Evolutionary conservation across 2,113 vertebrate species (phyloP).

Genomic region (Mus pahari): DNA sequence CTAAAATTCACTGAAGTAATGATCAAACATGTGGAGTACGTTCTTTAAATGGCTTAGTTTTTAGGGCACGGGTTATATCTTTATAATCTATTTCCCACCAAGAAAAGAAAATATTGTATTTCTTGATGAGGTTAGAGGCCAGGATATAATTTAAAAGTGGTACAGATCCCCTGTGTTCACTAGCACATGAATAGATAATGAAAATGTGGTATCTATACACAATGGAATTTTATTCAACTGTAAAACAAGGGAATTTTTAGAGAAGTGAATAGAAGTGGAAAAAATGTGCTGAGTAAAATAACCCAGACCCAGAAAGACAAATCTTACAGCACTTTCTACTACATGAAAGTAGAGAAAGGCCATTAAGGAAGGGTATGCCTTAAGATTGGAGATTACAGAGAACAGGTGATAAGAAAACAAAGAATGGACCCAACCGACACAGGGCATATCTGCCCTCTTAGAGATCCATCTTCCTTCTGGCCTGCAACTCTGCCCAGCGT

Average conservation of each 20-base stretch:
- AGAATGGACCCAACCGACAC: not conserved
- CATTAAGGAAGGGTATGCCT: not conserved
- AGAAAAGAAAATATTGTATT: not conserved
- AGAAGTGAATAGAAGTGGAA: not conserved
- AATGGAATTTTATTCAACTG: not conserved
- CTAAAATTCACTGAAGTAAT: not conserved
- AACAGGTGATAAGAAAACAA: no score
- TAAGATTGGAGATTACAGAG: not conserved
- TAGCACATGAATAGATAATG: not conserved
- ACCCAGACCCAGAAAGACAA: not conserved
- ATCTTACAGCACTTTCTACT: not conserved
- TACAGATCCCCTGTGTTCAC: not conserved
- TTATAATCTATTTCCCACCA: not conserved
- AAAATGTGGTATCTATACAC: not conserved
- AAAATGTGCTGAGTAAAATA: not conserved
- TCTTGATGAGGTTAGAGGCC: not conserved
- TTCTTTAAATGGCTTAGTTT: not conserved
- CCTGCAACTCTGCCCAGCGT: no score
- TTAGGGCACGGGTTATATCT: not conserved
- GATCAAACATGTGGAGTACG: not conserved
- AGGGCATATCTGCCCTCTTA: no score
- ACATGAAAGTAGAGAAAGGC: not conserved
- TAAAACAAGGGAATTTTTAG: not conserved
- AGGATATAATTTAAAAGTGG: slow-evolving; percentile 21
- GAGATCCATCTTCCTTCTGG: no score